phyloP scores from a whole-genome alignment of 2,797 vertebrate genomes.

The Natrix natrix region DNA sequence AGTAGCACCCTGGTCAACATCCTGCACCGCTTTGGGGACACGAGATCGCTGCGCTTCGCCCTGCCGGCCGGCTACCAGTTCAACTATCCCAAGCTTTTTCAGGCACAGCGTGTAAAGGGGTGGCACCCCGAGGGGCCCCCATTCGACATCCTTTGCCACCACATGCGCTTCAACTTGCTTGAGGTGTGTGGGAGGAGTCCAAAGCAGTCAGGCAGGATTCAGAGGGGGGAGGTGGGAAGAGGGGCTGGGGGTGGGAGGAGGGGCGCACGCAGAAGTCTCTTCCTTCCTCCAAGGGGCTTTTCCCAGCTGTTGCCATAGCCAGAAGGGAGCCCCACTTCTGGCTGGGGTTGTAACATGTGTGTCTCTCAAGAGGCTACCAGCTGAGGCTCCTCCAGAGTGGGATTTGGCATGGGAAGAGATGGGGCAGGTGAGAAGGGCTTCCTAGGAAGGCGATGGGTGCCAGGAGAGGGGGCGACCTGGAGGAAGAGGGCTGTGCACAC shows the following conservation, averaged over 20 bases:
- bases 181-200: constrained; percentile 72
- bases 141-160: constrained; percentile 89
- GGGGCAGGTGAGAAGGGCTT: not conserved
- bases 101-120: constrained; percentile 84
- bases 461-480: not conserved
- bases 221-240: not conserved
- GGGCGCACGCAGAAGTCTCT: not conserved
- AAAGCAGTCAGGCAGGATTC: not conserved
- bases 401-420: not conserved
- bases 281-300: not conserved
- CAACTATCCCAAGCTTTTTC: constrained; percentile 85
- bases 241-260: constrained; percentile 65
- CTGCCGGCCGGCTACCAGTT: constrained; percentile 88
- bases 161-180: constrained; percentile 86
- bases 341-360: not conserved
- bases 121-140: constrained; percentile 68
- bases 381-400: not conserved
- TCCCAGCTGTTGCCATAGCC: not conserved
- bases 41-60: constrained; percentile 78
- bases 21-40: constrained; percentile 88
- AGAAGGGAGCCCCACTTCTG: no score
- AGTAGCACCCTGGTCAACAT: constrained; percentile 91
- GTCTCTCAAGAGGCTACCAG: not conserved
- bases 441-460: not conserved
- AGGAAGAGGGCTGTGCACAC: not conserved